These are phyloP conservation scores for Bombus vancouverensis DNA, from an alignment of 1,140 invertebrate species.

Conservation along the genomic window DNA sequence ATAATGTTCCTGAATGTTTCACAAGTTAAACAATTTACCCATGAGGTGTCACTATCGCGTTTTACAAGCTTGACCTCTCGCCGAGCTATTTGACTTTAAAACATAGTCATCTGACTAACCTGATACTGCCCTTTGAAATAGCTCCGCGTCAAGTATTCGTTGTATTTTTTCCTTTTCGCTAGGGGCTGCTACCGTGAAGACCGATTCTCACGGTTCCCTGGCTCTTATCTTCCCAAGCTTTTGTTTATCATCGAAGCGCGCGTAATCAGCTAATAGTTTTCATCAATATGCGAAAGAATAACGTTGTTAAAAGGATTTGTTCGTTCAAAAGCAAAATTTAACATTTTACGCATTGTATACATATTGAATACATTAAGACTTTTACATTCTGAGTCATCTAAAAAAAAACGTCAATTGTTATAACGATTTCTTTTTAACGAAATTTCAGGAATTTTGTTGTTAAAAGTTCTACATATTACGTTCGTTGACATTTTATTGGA, in stretches of 20 bases:
- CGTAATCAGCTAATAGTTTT: slow-evolving; percentile 53
- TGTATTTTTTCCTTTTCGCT: slow-evolving; percentile 32
- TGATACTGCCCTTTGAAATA: slow-evolving; percentile 11
- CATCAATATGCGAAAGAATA: neutral
- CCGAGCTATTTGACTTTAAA: slow-evolving; percentile 28
- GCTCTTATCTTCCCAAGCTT: neutral
- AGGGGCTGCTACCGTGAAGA: slow-evolving; percentile 26
- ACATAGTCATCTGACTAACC: slow-evolving; percentile 12
- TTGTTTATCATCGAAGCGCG: slow-evolving; percentile 25
- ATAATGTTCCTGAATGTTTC: neutral
- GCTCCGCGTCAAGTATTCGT: slow-evolving; percentile 3
- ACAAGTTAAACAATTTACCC: neutral
- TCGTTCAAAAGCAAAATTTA: neutral
- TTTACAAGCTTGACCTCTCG: slow-evolving; percentile 13
- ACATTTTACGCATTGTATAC: neutral
- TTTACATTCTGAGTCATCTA: no score
- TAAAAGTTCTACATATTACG: no score
- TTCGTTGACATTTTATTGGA: no score
- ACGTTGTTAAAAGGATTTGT: neutral
- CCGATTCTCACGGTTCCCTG: slow-evolving; percentile 23
- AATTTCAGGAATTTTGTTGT: no score
- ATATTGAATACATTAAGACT: no score
- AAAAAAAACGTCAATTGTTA: no score
- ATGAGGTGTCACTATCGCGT: neutral
- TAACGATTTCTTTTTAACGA: no score